A percentile compares a stretch with the other conserved stretches of the same genome.
Conservation (phyloP, 2,888 invertebrate genomes). For the Drosophila acutilabella region DNA sequence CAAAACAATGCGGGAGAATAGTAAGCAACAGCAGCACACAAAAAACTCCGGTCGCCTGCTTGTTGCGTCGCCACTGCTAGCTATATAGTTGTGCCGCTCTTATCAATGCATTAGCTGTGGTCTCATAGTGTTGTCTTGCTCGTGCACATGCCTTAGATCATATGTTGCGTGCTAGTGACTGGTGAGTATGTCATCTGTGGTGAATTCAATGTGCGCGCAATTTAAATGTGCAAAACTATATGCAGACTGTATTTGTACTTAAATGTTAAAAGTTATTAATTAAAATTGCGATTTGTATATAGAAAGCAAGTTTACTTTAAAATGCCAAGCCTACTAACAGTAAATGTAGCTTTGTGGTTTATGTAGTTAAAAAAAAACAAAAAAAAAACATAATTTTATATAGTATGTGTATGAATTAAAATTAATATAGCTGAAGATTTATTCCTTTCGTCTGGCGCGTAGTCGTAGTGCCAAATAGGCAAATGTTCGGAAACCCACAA, state of each 20-base stretch:
- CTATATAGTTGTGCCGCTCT: constrained; percentile 31
- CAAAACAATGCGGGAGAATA: constrained; percentile 37
- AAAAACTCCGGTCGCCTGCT: constrained; percentile 45
- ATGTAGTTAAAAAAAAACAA: constrained; percentile 33
- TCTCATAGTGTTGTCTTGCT: constrained; percentile 17
- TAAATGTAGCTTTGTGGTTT: constrained; percentile 29
- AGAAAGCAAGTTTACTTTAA: constrained; percentile 39
- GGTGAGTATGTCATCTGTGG: constrained; percentile 34
- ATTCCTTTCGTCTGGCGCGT: constrained; percentile 89
- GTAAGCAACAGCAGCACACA: constrained; percentile 20
- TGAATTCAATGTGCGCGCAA: constrained; percentile 30
- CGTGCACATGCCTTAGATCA: not conserved
- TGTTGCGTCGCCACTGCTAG: constrained; percentile 50
- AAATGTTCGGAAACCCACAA: constrained; percentile 90
- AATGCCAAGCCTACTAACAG: constrained; percentile 34
- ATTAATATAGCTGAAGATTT: constrained; percentile 2
- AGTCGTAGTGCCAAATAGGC: constrained; percentile 91
- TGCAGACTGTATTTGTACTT: not conserved
- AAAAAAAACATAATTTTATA: constrained; percentile 34
- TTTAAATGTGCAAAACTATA: not conserved
- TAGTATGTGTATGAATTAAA: constrained; percentile 6
- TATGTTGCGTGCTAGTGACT: constrained; percentile 8
- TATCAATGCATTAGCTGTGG: not conserved
- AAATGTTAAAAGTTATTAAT: not conserved
- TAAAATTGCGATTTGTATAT: not conserved